Percentiles rank a stretch among this genome's conserved stretches.
phyloP scores from a whole-genome alignment of 2,888 invertebrate species.

The Mythimna pallens region DNA sequence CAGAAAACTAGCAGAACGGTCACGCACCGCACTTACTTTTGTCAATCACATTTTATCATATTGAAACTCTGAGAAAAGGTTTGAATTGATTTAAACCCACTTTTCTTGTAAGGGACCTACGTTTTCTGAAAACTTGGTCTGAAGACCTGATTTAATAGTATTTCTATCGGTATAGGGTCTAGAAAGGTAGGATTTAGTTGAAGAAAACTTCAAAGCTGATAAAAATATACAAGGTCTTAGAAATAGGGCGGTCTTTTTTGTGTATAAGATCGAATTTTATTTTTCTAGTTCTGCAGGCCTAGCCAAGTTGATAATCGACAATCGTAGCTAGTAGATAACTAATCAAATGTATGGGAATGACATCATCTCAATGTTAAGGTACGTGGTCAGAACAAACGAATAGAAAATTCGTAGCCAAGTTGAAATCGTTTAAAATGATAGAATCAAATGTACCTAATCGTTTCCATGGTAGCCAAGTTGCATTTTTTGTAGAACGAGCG shows the following conservation, averaged over 20 bases:
- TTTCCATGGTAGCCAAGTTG: no score
- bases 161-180: slow-evolving; percentile 9
- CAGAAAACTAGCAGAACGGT: slow-evolving; percentile 18
- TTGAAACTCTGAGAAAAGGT: slow-evolving; percentile 39
- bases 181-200: neutral
- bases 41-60: slow-evolving; percentile 32
- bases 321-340: no score
- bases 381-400: no score
- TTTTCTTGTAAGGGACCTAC: slow-evolving; percentile 10
- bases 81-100: slow-evolving; percentile 49
- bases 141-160: slow-evolving; percentile 29
- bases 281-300: neutral
- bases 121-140: slow-evolving; percentile 22
- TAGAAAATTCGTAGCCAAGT: no score
- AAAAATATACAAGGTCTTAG: neutral
- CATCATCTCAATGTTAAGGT: no score
- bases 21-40: slow-evolving; percentile 19
- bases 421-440: no score
- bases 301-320: no score
- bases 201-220: neutral
- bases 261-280: no score
- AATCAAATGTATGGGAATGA: no score
- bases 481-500: no score
- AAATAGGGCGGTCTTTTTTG: neutral
- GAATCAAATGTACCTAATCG: no score